These are phyloP conservation scores for Pristionchus japonicus DNA, from an alignment of 2,888 invertebrate species.

Conservation along the genomic window DNA sequence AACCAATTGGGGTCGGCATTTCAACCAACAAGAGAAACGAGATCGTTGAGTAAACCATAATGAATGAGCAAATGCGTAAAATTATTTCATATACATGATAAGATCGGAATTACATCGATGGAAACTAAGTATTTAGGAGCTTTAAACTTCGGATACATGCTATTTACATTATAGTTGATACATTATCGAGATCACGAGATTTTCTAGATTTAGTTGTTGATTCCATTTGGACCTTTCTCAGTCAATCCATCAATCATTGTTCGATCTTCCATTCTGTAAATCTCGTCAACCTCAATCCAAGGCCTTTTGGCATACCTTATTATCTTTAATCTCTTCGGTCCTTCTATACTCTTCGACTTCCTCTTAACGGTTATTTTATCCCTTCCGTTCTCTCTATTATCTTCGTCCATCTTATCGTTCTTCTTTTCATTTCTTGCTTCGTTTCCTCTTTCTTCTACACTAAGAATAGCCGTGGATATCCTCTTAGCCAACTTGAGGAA, in stretches of 20 bases:
- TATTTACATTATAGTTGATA: too few species aligned
- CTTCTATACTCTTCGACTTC: background rate
- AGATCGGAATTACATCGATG: background rate
- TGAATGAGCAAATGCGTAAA: background rate
- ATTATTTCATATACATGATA: background rate
- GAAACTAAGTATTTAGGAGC: too few species aligned
- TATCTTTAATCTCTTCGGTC: background rate
- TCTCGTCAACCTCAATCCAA: too few species aligned
- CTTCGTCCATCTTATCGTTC: background rate
- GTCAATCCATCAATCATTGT: conserved; percentile 1
- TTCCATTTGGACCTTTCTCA: background rate
- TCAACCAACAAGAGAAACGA: background rate
- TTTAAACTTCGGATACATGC: too few species aligned
- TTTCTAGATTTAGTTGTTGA: too few species aligned
- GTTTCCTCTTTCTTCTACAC: background rate
- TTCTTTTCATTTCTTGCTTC: background rate
- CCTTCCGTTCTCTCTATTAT: background rate
- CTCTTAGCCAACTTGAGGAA: background rate
- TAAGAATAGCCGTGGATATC: background rate
- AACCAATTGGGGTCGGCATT: too few species aligned
- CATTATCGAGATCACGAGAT: too few species aligned
- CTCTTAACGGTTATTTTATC: background rate
- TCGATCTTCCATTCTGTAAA: background rate
- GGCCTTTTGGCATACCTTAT: background rate
- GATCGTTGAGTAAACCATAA: too few species aligned